Percentiles rank a stretch among this genome's conserved stretches.
phyloP scores from a whole-genome alignment of 2,888 invertebrate species.

The Epistrophe eligans region DNA sequence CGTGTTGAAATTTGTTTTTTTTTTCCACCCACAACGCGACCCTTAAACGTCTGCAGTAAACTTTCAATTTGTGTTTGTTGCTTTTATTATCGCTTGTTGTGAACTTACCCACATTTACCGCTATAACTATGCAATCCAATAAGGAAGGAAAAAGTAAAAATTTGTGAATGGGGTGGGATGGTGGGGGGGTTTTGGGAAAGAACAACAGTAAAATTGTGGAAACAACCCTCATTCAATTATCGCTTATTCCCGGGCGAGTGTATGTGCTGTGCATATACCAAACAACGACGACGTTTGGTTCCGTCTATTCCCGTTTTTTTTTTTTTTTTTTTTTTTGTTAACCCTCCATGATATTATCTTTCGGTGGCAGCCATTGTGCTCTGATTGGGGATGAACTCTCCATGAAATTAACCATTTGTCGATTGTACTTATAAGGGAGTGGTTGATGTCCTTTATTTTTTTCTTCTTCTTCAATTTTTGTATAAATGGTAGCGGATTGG shows the following conservation, averaged over 20 bases:
- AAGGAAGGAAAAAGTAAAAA: background rate
- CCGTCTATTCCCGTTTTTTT: constrained; percentile 14
- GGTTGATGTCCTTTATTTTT: constrained; percentile 35
- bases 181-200: background rate
- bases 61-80: constrained; percentile 74
- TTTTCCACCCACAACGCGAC: constrained; percentile 62
- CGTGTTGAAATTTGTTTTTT: constrained; percentile 49
- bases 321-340: background rate
- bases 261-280: constrained; percentile 25
- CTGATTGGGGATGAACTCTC: constrained; percentile 75
- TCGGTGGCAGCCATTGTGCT: constrained; percentile 73
- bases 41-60: constrained; percentile 74
- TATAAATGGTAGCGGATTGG: background rate
- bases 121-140: background rate
- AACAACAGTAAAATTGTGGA: constrained; percentile 29
- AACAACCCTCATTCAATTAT: constrained; percentile 75
- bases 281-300: constrained; percentile 6
- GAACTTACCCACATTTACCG: constrained; percentile 73
- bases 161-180: background rate
- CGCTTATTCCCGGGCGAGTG: constrained; percentile 72
- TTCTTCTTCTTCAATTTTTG: background rate
- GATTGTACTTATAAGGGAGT: constrained; percentile 65
- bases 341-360: constrained; percentile 67
- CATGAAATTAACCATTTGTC: constrained; percentile 75
- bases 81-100: constrained; percentile 73